Evolutionary conservation across 2,113 vertebrate genomes (phyloP).

Genomic region (Myrmophylax atrothorax): DNA sequence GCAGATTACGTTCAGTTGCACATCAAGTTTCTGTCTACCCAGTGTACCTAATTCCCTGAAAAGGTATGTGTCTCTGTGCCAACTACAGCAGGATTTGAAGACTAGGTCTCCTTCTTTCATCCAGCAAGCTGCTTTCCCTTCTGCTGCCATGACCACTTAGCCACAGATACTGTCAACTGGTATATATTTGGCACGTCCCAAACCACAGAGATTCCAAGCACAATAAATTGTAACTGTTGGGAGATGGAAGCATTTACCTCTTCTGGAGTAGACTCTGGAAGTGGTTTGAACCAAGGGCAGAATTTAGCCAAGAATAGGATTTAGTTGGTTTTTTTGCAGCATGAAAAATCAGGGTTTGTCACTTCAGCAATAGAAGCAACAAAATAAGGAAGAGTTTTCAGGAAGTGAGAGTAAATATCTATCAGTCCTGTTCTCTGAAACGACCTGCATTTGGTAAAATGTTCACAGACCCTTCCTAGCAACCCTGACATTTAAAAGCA

Average conservation of each 20-base stretch:
- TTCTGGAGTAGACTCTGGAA: background rate
- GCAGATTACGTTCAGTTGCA: background rate
- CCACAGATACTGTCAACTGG: background rate
- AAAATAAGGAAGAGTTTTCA: background rate
- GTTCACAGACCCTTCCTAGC: background rate
- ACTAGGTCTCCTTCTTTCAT: background rate
- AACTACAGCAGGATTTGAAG: background rate
- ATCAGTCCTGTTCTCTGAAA: background rate
- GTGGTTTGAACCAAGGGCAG: background rate
- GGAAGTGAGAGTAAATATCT: background rate
- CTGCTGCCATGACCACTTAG: constrained; percentile 38
- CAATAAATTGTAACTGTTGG: background rate
- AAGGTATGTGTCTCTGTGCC: background rate
- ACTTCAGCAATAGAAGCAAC: background rate
- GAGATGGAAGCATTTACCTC: constrained; percentile 5
- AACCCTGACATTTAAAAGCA: background rate
- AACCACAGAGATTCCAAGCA: background rate
- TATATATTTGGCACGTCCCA: background rate
- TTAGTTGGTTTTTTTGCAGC: background rate
- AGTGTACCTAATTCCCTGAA: background rate
- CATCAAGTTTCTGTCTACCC: background rate
- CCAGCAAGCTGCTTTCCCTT: background rate
- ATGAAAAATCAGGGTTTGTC: background rate
- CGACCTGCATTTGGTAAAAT: background rate
- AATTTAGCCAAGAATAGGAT: background rate